Evolutionary conservation across 1,140 invertebrate species (phyloP), one percentile per base, ranked within the genome.

Genomic region (Drosophila pandora): DNA sequence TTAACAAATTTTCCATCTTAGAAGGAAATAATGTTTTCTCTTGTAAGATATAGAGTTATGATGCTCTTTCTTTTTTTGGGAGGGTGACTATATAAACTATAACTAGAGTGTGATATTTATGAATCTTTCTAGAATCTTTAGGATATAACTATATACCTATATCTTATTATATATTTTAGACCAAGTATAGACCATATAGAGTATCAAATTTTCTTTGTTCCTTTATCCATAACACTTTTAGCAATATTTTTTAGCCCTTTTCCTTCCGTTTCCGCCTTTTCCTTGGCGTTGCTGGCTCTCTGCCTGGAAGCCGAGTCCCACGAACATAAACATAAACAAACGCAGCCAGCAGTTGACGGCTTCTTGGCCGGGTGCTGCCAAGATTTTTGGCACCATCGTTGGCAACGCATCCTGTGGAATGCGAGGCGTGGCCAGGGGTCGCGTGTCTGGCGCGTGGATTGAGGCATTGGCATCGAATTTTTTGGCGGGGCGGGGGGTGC

Each of bases 381-480:
- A 88, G 50, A 67, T 76, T 75, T 76, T 85, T 85, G 80, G 80
- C 80, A 79, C 50, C 58, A 87, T 60, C 70, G 52, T 79, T 80
- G 78, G 78, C 78, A 79, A 80, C 79, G 84, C 84, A 89, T 88
- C 84, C 84, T 88, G 80, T 71, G 77, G 68, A 68, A 71, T 81
- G 70, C 54, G 64, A 60, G 58, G 72, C 61, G 62, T 76, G 72
- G 58, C 64, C 59, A 65, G 76, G 71, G 48, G 60, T 75, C 71
- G 71, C 71, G 71, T 75, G 71, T 65, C 58, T 76, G 85, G 70
- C 87, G 69, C 47, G 75, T 73, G 57, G 61, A 60, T 78, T 39
- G 58, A 23, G 58, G 25, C 25, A 13, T 65, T 65, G 62, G 63
- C 63, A 65, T 23, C 47, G 32, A 4, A 8, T 22, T 32, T 45